Conservation (phyloP, 2,888 invertebrate genomes). For the Julus scanicus region DNA sequence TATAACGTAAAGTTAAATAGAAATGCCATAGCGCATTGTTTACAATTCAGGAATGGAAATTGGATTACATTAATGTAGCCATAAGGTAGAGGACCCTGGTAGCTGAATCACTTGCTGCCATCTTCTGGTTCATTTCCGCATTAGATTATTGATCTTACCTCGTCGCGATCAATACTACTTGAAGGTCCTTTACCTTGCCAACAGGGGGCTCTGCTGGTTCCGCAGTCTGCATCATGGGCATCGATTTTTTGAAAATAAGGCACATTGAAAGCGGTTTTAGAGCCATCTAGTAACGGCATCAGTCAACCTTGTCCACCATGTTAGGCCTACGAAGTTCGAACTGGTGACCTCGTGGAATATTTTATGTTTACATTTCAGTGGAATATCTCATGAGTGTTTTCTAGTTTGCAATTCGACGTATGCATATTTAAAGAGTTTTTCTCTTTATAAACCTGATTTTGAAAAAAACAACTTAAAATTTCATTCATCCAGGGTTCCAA, state of each 20-base stretch:
- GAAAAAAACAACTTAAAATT: too few relatives aligned
- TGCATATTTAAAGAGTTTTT: too few relatives aligned
- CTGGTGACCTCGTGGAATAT: too few relatives aligned
- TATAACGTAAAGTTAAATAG: constrained; percentile 35
- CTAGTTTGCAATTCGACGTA: too few relatives aligned
- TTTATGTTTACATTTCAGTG: too few relatives aligned
- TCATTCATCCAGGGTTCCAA: too few relatives aligned
- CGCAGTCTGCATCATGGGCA: neutral
- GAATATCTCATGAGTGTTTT: too few relatives aligned
- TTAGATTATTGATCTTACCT: constrained; percentile 10
- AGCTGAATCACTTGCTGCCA: constrained; percentile 14
- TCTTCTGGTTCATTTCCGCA: constrained; percentile 34
- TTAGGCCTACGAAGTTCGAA: neutral
- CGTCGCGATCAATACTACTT: neutral
- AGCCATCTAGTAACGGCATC: neutral
- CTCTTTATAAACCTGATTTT: too few relatives aligned
- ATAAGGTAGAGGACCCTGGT: neutral
- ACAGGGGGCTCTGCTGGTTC: neutral
- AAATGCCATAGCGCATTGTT: constrained; percentile 33
- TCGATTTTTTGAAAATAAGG: neutral
- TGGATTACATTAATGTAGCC: neutral
- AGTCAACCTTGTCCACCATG: neutral
- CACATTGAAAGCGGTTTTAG: neutral
- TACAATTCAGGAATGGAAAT: constrained; percentile 26
- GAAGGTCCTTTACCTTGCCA: neutral